Percentiles rank a stretch among this genome's conserved stretches.
phyloP scores from a whole-genome alignment of 2,113 vertebrate species.

The Rhinoderma darwinii region DNA sequence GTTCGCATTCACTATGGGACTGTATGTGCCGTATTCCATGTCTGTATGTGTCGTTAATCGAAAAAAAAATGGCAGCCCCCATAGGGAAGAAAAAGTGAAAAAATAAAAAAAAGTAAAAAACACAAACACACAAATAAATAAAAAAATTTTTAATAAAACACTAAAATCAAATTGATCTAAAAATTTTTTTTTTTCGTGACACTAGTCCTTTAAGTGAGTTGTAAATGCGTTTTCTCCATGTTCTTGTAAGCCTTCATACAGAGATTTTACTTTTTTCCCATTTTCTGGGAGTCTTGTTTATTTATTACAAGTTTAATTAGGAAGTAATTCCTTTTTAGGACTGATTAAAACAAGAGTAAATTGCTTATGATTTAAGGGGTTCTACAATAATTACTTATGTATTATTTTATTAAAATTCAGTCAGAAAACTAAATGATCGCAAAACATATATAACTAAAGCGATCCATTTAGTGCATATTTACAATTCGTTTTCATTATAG shows the following conservation, averaged over 20 bases:
- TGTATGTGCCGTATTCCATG: too few relatives aligned
- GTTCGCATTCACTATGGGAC: too few relatives aligned
- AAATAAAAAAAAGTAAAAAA: too few relatives aligned
- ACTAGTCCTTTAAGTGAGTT: too few relatives aligned
- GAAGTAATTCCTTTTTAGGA: neutral
- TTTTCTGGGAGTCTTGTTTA: constrained; percentile 7
- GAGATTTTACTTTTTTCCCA: neutral
- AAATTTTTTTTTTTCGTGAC: too few relatives aligned
- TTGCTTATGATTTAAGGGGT: neutral
- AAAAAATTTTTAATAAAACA: too few relatives aligned
- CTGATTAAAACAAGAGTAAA: neutral
- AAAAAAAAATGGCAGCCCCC: too few relatives aligned
- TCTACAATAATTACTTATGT: neutral
- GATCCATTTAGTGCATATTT: neutral
- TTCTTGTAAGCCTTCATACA: constrained; percentile 10
- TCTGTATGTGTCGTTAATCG: too few relatives aligned
- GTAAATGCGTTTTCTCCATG: constrained; percentile 4
- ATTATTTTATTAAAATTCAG: neutral
- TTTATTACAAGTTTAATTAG: constrained; percentile 17
- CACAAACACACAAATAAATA: too few relatives aligned
- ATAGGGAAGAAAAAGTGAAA: too few relatives aligned
- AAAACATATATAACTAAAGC: neutral
- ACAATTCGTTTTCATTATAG: neutral
- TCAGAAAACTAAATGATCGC: neutral
- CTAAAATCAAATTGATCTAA: too few relatives aligned